Evolutionary conservation across 2,113 vertebrate species (phyloP).

Genomic region (Chunga burmeisteri): DNA sequence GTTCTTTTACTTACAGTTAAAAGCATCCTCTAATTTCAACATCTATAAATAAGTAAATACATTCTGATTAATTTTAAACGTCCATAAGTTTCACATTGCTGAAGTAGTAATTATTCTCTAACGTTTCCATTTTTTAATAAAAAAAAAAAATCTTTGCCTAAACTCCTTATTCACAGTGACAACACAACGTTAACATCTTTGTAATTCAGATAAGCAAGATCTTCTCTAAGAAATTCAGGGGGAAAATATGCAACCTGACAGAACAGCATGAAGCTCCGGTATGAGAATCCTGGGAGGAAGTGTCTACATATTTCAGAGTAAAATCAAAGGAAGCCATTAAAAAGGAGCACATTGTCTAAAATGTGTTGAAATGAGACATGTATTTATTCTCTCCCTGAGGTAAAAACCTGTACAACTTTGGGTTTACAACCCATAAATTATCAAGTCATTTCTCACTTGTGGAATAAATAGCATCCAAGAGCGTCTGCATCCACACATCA

Average conservation of each 20-base stretch:
- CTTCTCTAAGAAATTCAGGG: constrained; percentile 49
- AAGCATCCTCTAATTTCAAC: background rate
- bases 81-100: background rate
- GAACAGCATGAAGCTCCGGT: constrained; percentile 1
- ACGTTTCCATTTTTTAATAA: constrained; percentile 1
- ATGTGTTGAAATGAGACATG: constrained; percentile 49
- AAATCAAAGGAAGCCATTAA: constrained; percentile 60
- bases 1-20: background rate
- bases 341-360: constrained; percentile 64
- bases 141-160: constrained; percentile 28
- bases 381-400: constrained; percentile 68
- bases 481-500: constrained; percentile 66
- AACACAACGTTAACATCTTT: background rate
- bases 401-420: constrained; percentile 71
- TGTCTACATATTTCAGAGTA: constrained; percentile 27
- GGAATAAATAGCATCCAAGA: constrained; percentile 70
- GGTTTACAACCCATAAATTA: constrained; percentile 81
- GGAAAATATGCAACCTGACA: constrained; percentile 50
- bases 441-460: constrained; percentile 75
- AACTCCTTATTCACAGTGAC: constrained; percentile 24
- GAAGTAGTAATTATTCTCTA: background rate
- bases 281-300: constrained; percentile 10
- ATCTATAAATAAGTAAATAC: constrained; percentile 16
- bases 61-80: background rate
- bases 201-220: constrained; percentile 20